A percentile compares a stretch with the other conserved stretches of the same genome.
Evolutionary conservation across 37 sponge, comb jelly and placozoan genomes (phyloP).

Genomic region (Spongilla lacustris): DNA sequence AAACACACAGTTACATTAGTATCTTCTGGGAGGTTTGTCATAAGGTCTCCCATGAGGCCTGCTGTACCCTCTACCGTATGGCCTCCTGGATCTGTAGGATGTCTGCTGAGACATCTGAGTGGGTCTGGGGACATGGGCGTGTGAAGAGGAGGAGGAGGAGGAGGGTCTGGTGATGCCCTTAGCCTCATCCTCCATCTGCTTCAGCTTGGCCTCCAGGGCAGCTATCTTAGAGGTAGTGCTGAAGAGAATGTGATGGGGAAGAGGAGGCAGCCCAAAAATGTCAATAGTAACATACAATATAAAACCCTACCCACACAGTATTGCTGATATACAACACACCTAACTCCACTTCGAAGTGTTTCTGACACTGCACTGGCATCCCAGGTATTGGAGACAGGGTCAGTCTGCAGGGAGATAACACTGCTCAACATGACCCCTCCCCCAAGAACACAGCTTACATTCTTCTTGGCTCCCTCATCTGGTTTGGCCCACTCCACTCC

Average conservation of each 20-base stretch:
- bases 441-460: slow-evolving; percentile 20
- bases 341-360: slow-evolving; percentile 49
- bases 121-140: not conserved
- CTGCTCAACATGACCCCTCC: not conserved
- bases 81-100: not conserved
- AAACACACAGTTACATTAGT: not conserved
- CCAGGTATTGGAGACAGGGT: slow-evolving; percentile 72
- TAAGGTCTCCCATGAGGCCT: not conserved
- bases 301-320: too few species aligned
- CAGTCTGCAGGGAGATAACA: not conserved
- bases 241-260: too few species aligned
- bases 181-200: slow-evolving; percentile 63
- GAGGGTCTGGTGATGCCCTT: not conserved
- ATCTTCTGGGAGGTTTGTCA: not conserved
- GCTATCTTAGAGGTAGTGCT: slow-evolving; percentile 80
- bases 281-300: too few species aligned
- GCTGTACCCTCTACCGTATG: not conserved
- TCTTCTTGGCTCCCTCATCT: slow-evolving; percentile 54
- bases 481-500: slow-evolving; percentile 81
- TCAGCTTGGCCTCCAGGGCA: slow-evolving; percentile 83
- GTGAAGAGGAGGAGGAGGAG: too few species aligned
- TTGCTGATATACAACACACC: slow-evolving; percentile 27
- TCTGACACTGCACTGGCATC: slow-evolving; percentile 70
- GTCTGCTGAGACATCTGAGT: not conserved
- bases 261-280: not conserved